Evolutionary conservation across 2,888 invertebrate species (phyloP).

Genomic region (Agelastica alni): DNA sequence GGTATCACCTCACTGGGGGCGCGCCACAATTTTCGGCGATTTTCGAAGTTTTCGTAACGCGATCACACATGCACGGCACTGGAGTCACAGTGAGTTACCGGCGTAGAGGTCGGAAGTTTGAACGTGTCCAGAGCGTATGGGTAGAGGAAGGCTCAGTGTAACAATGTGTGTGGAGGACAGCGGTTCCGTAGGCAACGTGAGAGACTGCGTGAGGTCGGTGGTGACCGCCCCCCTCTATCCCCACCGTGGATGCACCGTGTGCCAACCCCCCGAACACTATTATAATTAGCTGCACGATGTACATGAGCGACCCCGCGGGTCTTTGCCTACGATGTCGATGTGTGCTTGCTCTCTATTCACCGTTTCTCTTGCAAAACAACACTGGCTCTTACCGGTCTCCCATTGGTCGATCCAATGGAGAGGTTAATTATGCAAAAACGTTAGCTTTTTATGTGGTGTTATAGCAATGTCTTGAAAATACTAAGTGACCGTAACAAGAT

Average conservation of each 20-base stretch:
- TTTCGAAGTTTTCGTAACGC: slow-evolving; percentile 26
- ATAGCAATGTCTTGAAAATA: slow-evolving; percentile 4
- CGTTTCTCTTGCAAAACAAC: slow-evolving; percentile 29
- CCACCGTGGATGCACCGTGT: slow-evolving; percentile 52
- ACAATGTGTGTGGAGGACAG: slow-evolving; percentile 53
- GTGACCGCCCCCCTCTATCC: slow-evolving; percentile 55
- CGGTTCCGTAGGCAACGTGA: slow-evolving; percentile 57
- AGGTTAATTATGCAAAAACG: slow-evolving; percentile 31
- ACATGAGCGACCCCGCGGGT: slow-evolving; percentile 37
- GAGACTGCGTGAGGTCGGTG: slow-evolving; percentile 58
- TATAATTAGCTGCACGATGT: slow-evolving; percentile 49
- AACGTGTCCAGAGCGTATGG: slow-evolving; percentile 23
- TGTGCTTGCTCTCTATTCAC: slow-evolving; percentile 28
- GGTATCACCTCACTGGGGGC: not conserved
- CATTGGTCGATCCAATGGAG: slow-evolving; percentile 26
- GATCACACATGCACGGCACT: slow-evolving; percentile 29
- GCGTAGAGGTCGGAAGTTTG: slow-evolving; percentile 15
- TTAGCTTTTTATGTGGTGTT: slow-evolving; percentile 21
- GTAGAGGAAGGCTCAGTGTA: slow-evolving; percentile 49
- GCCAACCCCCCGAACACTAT: slow-evolving; percentile 55
- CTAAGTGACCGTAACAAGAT: slow-evolving; percentile 22
- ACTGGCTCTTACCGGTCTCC: slow-evolving; percentile 22
- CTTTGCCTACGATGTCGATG: slow-evolving; percentile 28
- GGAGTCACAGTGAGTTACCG: slow-evolving; percentile 19
- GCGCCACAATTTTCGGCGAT: slow-evolving; percentile 2